Base-by-base conservation (phyloP, 1,140 invertebrate species). In the Sweltsa coloradensis region DNA sequence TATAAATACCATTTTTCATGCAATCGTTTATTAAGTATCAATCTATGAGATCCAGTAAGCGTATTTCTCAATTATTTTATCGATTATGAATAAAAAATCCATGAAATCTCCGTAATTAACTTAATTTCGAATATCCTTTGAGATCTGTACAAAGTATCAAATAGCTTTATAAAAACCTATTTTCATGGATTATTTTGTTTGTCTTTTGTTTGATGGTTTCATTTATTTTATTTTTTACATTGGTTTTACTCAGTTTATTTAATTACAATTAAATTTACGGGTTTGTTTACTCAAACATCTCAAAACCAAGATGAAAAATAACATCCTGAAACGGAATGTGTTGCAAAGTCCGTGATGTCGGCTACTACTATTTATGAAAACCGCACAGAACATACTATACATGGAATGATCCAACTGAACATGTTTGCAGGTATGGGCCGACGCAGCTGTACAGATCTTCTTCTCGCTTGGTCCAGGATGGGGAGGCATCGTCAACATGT, bases 391-490 rank as follows among this genome's bases (percentile, higher is more conserved):
- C 3, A 37, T 41, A 5, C 21, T 19, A 4, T 13, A 52, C 24
- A 44, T 52, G 21, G n/a, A n/a, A n/a, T n/a, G n/a, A n/a, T n/a
- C n/a, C n/a, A n/a, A n/a, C n/a, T n/a, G n/a, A n/a, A n/a, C n/a
- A n/a, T n/a, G n/a, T n/a, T 52, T 44, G 2, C 37, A 66, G 64
- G 75, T 76, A 45, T 75, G 73, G 73, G 69, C 65, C 24, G 73
- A 75, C 50, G 73, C 73, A 5, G 71, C 71, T 34, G 65, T 72
- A 24, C 73, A 75, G 56, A 72, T 75, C 21, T 76, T 75, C 59
- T 76, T 71, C 55, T 71, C 73, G 6, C 54, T 74, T 22, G 69
- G 68, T 14, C 67, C 70, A 3, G 67, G 68, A 2, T 73, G 69
- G 65, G 73, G 73, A 25, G 70, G 72, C 16, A 59, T 70, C 18